Conservation (phyloP, 2,888 invertebrate genomes). For the Ectemnius cavifrons region DNA sequence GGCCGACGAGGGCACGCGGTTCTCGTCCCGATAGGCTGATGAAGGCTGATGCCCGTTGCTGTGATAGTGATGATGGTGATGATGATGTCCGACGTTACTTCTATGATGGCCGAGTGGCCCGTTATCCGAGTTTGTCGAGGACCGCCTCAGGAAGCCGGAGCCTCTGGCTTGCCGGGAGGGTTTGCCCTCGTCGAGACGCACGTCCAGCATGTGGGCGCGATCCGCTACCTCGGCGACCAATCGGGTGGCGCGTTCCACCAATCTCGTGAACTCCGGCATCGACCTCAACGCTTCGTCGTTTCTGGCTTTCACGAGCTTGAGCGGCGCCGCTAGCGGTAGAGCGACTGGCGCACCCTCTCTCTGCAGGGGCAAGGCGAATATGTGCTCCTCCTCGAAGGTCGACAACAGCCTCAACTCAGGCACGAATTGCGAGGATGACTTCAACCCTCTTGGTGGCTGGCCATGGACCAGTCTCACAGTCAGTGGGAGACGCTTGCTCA, state of each 20-base stretch:
- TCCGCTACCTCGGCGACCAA: conserved; percentile 88
- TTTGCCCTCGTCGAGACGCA: conserved; percentile 85
- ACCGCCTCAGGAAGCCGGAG: conserved; percentile 81
- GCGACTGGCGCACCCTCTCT: conserved; percentile 88
- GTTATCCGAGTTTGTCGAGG: conserved; percentile 89
- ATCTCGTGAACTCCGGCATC: conserved; percentile 84
- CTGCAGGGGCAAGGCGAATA: conserved; percentile 90
- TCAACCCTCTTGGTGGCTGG: conserved; percentile 90
- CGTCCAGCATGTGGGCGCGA: conserved; percentile 89
- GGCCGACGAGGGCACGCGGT: conserved; percentile 80
- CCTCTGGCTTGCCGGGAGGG: conserved; percentile 70
- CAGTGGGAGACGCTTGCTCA: conserved; percentile 93
- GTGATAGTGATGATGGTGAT: conserved; percentile 80
- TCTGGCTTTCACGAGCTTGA: conserved; percentile 90
- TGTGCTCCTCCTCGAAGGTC: conserved; percentile 91
- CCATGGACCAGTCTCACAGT: conserved; percentile 96
- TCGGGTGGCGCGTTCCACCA: conserved; percentile 88
- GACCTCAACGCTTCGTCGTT: conserved; percentile 88
- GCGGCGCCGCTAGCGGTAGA: conserved; percentile 90
- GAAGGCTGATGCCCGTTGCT: conserved; percentile 76
- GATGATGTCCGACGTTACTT: conserved; percentile 78
- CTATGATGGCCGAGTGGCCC: conserved; percentile 75
- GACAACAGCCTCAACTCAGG: conserved; percentile 91
- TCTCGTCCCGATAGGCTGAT: conserved; percentile 83
- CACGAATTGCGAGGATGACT: conserved; percentile 89